Base-by-base conservation (phyloP, 2,888 invertebrate genomes). In the Sphaerophoria taeniata region DNA sequence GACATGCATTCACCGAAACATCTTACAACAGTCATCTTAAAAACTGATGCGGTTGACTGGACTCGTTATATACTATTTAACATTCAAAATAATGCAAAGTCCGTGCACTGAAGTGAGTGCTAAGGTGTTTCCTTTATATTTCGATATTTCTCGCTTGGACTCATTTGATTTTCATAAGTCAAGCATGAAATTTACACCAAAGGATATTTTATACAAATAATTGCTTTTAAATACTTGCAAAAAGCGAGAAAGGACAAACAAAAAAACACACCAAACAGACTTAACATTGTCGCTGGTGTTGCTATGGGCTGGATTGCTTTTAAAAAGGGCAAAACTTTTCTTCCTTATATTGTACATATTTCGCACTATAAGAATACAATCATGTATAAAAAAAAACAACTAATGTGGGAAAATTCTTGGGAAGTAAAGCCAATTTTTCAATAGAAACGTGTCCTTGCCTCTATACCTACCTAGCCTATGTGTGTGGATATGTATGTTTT, bases 111-210 rank as follows among this genome's bases (percentile, higher is more conserved):
- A 81, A 85, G 81, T 85, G 85, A 81, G 69, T 77, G 39, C 70
- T 81, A 77, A 85, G 85, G 85, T 85, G 85, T 85, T 81, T 83
- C 82, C 78, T 60, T 12, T 80, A 45, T 69, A 69, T 61, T 82
- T 75, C 53, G 45, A 53, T 53, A 71, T 43, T 61, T 58, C 51
- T 33, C 43, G 11, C 45, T 75, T 73, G 65, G 51, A 31, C 81
- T 81, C 70, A 77, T 85, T 85, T 85, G 76, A 85, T 81, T 85
- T 77, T 73, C 58, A 85, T 85, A 85, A 85, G 85, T 85, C 85
- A 85, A 85, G 77, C 85, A 85, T 85, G 73, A 81, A 81, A 85
- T 81, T 85, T 85, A 85, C 85, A 85, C 81, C 76, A 76, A 85
- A 85, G 80, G 81, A 73, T 85, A 72, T 77, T 73, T 65, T 73